These are phyloP conservation scores for Petrocephalus schoutedeni DNA, from an alignment of 2,797 vertebrate species.

Conservation along the genomic window DNA sequence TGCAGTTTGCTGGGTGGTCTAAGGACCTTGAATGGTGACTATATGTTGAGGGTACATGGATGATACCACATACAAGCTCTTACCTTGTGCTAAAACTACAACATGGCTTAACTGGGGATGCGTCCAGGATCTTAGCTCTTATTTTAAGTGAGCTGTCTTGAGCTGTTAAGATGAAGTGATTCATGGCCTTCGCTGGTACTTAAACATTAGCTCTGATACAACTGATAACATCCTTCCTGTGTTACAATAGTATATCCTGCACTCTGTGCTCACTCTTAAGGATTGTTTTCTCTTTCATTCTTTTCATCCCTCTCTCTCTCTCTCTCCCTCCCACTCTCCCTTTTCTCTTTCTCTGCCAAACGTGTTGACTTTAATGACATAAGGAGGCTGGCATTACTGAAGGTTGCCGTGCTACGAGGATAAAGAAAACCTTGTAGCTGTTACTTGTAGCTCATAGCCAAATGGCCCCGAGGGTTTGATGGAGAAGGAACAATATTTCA, in stretches of 20 bases:
- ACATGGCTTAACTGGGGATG: background rate
- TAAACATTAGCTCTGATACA: constrained; percentile 1
- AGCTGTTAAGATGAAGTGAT: background rate
- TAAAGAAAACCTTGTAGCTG: background rate
- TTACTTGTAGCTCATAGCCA: background rate
- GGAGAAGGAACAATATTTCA: background rate
- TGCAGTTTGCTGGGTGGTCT: background rate
- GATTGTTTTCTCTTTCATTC: background rate
- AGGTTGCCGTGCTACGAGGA: background rate
- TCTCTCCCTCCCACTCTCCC: background rate
- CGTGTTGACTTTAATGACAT: background rate
- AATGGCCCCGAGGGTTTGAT: background rate
- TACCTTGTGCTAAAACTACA: background rate
- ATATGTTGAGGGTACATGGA: background rate
- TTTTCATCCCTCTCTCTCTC: background rate
- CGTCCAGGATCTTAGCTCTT: background rate
- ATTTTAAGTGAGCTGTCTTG: constrained; percentile 1
- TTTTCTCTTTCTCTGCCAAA: background rate
- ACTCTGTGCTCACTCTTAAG: background rate
- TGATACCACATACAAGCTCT: background rate
- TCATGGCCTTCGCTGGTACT: background rate
- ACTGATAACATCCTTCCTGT: constrained; percentile 14
- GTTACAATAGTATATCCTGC: background rate
- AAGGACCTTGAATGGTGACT: background rate
- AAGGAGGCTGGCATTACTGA: background rate